Base-by-base conservation (phyloP, 2,113 vertebrate species). In the Neopipo cinnamomea region DNA sequence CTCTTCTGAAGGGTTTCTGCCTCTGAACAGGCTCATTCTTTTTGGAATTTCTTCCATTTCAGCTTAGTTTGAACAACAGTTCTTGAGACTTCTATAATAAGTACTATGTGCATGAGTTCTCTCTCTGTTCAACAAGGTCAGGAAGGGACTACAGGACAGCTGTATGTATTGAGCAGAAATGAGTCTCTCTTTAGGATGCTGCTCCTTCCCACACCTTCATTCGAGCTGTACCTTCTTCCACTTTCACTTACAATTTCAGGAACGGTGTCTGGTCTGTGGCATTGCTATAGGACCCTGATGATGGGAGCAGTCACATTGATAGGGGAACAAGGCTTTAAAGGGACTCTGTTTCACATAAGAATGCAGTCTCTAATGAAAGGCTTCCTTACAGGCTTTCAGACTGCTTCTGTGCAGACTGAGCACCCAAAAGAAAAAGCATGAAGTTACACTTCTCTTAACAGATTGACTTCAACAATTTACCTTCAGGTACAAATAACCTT, bases 381-480 rank as follows among this genome's bases (percentile, higher is more conserved):
- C 42, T 90, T 95, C 25, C 59, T 58, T 83, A 70, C 12, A n/a
- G 84, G 47, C 37, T 76, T 85, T 81, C 62, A 93, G 78, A 66
- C 37, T 77, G 35, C 27, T 83, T 86, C 59, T 80, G 23, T 41
- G 52, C 44, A 91, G 44, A 84, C 16, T 4, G 1, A 73, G 6
- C 9, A 66, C 7, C 3, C 63, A 28, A 61, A 72, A 47, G 21
- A 27, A 50, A 70, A 90, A 82, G 6, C 18, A 83, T 17, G 21
- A 78, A 80, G 37, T 15, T 70, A 63, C 16, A 27, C 19, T 33
- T 82, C n/a, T 76, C 58, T 87, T 61, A 79, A 75, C 20, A 83
- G 49, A 70, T 2, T 49, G 37, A 58, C 22, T 88, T 85, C 28
- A 81, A 75, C 5, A 35, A 61, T 93, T 87, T 61, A 84, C 6